Evolutionary conservation across 2,797 vertebrate genomes (phyloP).

Genomic region (Acanthiza pusilla): DNA sequence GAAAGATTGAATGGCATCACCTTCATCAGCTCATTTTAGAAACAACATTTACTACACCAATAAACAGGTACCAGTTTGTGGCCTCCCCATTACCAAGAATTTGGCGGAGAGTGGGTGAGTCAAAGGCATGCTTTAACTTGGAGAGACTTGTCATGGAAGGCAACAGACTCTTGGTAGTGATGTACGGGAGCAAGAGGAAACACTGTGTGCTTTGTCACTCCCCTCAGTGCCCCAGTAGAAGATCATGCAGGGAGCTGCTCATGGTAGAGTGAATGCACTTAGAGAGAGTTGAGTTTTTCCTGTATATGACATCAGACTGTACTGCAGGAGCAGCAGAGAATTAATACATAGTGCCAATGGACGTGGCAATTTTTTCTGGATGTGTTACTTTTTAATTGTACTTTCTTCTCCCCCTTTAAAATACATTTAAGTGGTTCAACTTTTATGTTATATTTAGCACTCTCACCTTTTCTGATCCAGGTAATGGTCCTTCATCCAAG

Average conservation of each 20-base stretch:
- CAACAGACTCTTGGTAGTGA: fast-evolving
- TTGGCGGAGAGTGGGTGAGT: background rate
- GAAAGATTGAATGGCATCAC: background rate
- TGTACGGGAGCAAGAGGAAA: fast-evolving
- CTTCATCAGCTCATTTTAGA: background rate
- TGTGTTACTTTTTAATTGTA: background rate
- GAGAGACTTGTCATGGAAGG: fast-evolving
- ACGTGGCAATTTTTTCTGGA: too few species aligned
- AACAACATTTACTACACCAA: background rate
- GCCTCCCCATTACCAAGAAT: background rate
- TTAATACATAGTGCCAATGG: too few species aligned
- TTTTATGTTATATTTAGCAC: background rate
- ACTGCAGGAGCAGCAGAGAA: background rate
- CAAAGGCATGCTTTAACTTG: background rate
- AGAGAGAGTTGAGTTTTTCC: background rate
- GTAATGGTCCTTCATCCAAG: background rate
- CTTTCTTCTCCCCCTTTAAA: background rate
- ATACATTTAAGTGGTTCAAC: background rate
- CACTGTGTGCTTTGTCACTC: fast-evolving
- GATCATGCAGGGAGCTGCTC: background rate
- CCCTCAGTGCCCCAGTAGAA: background rate
- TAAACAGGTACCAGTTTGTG: fast-evolving
- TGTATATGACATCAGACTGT: background rate
- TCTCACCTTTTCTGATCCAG: background rate
- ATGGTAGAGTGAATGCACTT: background rate